Percentiles rank a stretch among this genome's conserved stretches.
These are phyloP conservation scores for Saxicola maurus DNA, from an alignment of 2,797 vertebrate species.

Conservation along the genomic window DNA sequence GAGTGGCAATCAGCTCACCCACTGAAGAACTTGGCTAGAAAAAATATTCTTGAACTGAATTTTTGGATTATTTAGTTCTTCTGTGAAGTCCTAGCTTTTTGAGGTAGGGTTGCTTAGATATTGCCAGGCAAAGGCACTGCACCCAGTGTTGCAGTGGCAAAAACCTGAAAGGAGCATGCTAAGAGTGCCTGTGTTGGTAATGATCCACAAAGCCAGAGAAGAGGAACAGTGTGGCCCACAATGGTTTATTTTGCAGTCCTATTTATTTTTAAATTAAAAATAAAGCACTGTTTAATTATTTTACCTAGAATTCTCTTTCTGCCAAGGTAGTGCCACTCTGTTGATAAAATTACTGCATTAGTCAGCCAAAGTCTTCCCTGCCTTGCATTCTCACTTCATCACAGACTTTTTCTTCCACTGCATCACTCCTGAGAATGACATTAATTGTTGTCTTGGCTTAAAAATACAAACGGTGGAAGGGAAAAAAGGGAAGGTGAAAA, in stretches of 20 bases:
- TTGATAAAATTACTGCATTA: constrained; percentile 3
- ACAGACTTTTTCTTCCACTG: neutral
- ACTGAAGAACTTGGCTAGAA: neutral
- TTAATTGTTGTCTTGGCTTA: neutral
- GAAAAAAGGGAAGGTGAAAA: neutral
- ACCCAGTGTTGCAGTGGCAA: neutral
- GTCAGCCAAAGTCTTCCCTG: neutral
- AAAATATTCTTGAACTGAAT: neutral
- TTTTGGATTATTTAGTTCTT: neutral
- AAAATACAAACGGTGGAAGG: neutral
- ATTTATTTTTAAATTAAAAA: neutral
- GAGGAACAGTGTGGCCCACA: neutral
- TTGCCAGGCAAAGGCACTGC: neutral
- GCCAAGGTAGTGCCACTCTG: neutral
- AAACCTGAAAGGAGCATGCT: neutral
- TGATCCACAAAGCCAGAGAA: neutral
- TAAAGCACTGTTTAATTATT: neutral
- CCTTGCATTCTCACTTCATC: neutral
- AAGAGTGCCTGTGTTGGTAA: neutral
- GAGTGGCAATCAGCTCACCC: neutral
- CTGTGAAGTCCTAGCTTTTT: neutral
- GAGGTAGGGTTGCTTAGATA: neutral
- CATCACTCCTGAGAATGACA: neutral
- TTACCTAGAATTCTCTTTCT: neutral
- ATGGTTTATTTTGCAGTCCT: neutral